phyloP scores from a whole-genome alignment of 2,113 vertebrate genomes.

The Elgaria multicarinata region DNA sequence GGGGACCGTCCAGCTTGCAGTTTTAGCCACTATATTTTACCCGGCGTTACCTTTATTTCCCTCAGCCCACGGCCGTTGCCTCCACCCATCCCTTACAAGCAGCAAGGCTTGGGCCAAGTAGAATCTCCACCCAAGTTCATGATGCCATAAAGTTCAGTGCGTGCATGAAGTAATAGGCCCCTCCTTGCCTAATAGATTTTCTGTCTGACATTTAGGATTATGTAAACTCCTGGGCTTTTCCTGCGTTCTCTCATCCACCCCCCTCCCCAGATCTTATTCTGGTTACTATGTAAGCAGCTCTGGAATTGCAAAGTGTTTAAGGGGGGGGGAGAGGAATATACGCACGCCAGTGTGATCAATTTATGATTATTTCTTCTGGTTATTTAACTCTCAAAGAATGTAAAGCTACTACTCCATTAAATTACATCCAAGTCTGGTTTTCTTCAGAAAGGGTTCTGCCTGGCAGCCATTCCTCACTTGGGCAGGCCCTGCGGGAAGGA shows the following conservation, averaged over 20 bases:
- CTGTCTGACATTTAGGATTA: accelerated
- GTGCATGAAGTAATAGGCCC: background rate
- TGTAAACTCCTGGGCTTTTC: background rate
- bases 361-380: constrained; percentile 61
- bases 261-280: background rate
- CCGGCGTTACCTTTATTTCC: background rate
- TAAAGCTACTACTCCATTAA: constrained; percentile 39
- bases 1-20: background rate
- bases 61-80: too few species aligned
- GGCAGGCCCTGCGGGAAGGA: constrained; percentile 36
- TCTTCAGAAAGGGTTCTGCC: constrained; percentile 59
- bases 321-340: background rate
- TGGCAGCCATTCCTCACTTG: constrained; percentile 44
- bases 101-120: background rate
- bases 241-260: background rate
- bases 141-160: background rate
- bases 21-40: background rate
- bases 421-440: constrained; percentile 61
- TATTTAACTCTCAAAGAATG: constrained; percentile 74
- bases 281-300: background rate
- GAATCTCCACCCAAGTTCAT: background rate
- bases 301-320: background rate
- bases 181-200: background rate
- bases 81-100: background rate
- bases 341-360: constrained; percentile 35